Conservation (phyloP, 2,888 invertebrate genomes). For the Itoplectis maculator region DNA sequence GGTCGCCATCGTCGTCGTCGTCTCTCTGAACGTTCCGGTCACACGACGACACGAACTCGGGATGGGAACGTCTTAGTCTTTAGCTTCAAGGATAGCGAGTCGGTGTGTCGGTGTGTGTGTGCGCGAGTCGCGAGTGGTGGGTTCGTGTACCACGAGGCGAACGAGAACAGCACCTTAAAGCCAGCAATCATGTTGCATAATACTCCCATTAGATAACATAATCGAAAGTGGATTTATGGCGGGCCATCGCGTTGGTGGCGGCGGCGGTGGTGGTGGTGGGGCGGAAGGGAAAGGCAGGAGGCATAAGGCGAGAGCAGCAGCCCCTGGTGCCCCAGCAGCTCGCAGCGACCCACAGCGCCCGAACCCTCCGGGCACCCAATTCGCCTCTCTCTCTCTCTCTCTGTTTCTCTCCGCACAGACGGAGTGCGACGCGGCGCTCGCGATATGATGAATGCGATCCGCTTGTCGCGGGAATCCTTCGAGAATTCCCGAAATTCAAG, state of each 20-base stretch:
- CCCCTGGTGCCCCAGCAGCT: conserved; percentile 30
- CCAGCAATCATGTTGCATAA: conserved; percentile 83
- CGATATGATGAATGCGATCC: conserved; percentile 53
- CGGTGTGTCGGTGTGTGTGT: conserved; percentile 68
- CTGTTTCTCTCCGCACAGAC: conserved; percentile 40
- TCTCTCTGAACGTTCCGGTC: conserved; percentile 30
- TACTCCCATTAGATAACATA: conserved; percentile 83
- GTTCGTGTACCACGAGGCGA: conserved; percentile 57
- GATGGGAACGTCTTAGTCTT: conserved; percentile 21
- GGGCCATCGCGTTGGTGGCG: conserved; percentile 63
- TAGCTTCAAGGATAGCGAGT: conserved; percentile 31
- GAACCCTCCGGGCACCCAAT: conserved; percentile 51
- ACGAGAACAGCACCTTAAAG: conserved; percentile 78
- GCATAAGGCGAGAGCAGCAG: conserved; percentile 55
- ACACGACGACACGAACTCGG: conserved; percentile 34
- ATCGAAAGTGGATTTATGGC: conserved; percentile 83
- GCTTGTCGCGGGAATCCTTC: conserved; percentile 33
- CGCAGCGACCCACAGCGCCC: conserved; percentile 40
- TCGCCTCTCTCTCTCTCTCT: conserved; percentile 29
- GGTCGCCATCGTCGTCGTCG: no score
- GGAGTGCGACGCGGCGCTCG: conserved; percentile 39
- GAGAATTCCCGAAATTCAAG: conserved; percentile 39
- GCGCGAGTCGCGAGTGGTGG: no score
- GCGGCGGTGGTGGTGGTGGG: conserved; percentile 30
- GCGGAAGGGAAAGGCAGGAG: conserved; percentile 57